Conservation (phyloP, 2,888 invertebrate genomes). For the Plebejus argus region DNA sequence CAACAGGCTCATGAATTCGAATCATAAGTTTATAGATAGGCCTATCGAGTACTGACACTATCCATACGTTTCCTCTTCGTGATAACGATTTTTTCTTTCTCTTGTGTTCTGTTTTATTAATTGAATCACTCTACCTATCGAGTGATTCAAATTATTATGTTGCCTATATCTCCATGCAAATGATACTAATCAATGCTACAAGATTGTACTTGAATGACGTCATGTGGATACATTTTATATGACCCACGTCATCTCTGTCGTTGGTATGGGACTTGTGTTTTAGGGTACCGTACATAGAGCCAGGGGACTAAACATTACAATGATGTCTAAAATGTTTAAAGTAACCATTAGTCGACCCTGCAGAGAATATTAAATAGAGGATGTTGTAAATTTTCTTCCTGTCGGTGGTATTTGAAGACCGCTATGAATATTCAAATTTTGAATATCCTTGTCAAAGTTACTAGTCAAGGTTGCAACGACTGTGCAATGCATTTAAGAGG, state of each 20-base stretch:
- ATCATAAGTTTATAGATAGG: constrained; percentile 22
- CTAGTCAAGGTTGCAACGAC: not conserved
- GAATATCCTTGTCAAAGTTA: constrained; percentile 8
- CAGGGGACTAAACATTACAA: constrained; percentile 12
- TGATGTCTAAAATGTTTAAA: not conserved
- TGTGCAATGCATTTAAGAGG: not conserved
- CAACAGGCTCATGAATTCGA: not conserved
- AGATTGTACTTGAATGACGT: constrained; percentile 59
- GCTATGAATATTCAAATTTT: constrained; percentile 24
- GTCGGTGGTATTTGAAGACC: constrained; percentile 15
- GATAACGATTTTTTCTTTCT: not conserved
- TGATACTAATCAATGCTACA: constrained; percentile 53
- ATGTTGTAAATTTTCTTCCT: constrained; percentile 26
- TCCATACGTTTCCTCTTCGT: not conserved
- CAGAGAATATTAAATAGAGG: constrained; percentile 25
- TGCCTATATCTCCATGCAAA: constrained; percentile 56
- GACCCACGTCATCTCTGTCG: constrained; percentile 30
- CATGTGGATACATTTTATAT: constrained; percentile 47
- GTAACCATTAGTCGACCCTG: constrained; percentile 20
- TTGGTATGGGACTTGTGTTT: not conserved
- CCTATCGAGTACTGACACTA: constrained; percentile 22
- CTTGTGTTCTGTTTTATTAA: not conserved
- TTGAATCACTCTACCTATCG: no score
- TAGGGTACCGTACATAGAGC: not conserved
- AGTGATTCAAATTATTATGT: constrained; percentile 29